Percentiles rank a stretch among this genome's conserved stretches.
phyloP scores from a whole-genome alignment of 2,113 vertebrate genomes.

The Ochotona princeps region DNA sequence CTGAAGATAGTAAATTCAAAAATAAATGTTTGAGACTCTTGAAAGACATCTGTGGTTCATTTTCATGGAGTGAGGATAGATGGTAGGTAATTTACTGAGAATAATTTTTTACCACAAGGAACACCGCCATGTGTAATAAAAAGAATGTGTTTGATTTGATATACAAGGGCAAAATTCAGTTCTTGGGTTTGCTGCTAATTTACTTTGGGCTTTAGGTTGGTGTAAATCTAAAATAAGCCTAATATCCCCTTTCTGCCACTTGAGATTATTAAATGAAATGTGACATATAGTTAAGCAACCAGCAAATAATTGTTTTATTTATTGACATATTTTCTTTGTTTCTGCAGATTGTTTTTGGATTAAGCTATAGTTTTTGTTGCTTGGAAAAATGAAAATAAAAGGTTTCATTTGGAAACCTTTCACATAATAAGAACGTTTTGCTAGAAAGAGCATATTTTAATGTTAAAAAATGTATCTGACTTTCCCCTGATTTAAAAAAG shows the following conservation, averaged over 20 bases:
- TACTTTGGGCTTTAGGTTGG: conserved; percentile 11
- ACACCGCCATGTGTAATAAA: not conserved
- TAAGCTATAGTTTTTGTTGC: conserved; percentile 25
- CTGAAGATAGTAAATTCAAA: conserved; percentile 50
- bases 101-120: conserved; percentile 34
- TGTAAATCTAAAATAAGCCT: conserved; percentile 47
- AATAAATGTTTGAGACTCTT: conserved; percentile 47
- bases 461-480: conserved; percentile 20
- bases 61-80: conserved; percentile 36
- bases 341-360: not conserved
- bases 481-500: conserved; percentile 41
- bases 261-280: conserved; percentile 56
- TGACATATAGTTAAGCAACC: conserved; percentile 10
- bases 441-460: conserved; percentile 35
- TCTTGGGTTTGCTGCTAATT: conserved; percentile 48
- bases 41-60: conserved; percentile 11
- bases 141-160: conserved; percentile 55
- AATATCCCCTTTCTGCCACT: not conserved
- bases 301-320: conserved; percentile 64
- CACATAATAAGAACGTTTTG: conserved; percentile 19
- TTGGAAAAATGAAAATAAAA: conserved; percentile 44
- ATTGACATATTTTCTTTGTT: not conserved
- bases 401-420: not conserved
- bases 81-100: conserved; percentile 24
- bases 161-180: conserved; percentile 47